Base-by-base conservation (phyloP, 2,888 invertebrate genomes). In the Lingula anatina region DNA sequence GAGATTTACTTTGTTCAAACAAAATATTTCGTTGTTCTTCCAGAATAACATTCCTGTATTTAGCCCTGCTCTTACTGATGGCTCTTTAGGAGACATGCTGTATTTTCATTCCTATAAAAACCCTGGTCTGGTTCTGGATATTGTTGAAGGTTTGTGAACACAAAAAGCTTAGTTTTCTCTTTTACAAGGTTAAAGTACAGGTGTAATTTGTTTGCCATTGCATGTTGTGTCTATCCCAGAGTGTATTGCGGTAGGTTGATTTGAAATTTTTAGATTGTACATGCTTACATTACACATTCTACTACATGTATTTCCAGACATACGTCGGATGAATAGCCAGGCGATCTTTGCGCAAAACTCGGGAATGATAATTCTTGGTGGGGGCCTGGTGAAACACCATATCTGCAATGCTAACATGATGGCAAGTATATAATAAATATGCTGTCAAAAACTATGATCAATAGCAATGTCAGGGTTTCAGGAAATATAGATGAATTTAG, bases 391-490 rank as follows among this genome's bases (percentile, higher is more conserved):
- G n/a, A 99, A 99, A 78, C 99, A 99, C 79, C 99, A 99, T 73
- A 95, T 97, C 62, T 95, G 93, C 78, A 99, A 99, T 82, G 96
- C 99, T 1, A 99, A 99, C 82, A 82, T 99, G 49, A 99, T 99
- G 99, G 87, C 87, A 78, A 76, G 64, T 56, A 38, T 45, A 43
- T 24, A 12, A n/a, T 24, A 7, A 12, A 9, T 26, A 12, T 39
- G 12, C 20, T 12, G 9, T 39, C 9, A 18, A 15, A 39, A 5
- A 45, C 23, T 46, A 18, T n/a, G n/a, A n/a, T n/a, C n/a, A n/a
- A n/a, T n/a, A n/a, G n/a, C n/a, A n/a, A n/a, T n/a, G n/a, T n/a
- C n/a, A n/a, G n/a, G n/a, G n/a, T n/a, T n/a, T n/a, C n/a, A n/a
- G n/a, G n/a, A n/a, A n/a, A n/a, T n/a, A n/a, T n/a, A n/a, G n/a